Evolutionary conservation across 2,888 invertebrate genomes (phyloP).

Genomic region (Synanthedon formicaeformis): DNA sequence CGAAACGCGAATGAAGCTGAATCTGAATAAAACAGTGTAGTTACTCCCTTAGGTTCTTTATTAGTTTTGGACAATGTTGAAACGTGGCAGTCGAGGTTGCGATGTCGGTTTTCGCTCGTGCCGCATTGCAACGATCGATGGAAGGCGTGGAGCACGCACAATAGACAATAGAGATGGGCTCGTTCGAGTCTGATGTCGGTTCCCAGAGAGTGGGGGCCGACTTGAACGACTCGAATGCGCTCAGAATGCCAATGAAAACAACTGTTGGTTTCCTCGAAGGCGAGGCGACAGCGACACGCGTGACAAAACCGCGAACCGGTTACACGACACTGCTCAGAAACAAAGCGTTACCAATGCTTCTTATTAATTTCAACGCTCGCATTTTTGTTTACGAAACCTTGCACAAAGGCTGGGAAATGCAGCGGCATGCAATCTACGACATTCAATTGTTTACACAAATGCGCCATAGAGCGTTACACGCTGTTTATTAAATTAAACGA

Average conservation of each 20-base stretch:
- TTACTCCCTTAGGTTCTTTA: conserved; percentile 7
- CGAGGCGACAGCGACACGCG: conserved; percentile 50
- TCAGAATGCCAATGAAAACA: conserved; percentile 58
- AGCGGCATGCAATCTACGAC: conserved; percentile 17
- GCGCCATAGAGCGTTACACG: conserved; percentile 1
- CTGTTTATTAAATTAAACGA: not conserved
- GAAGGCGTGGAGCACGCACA: conserved; percentile 23
- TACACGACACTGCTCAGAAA: conserved; percentile 53
- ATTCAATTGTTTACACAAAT: conserved; percentile 24
- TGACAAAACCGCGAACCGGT: conserved; percentile 52
- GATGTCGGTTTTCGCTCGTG: conserved; percentile 23
- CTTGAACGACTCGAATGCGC: conserved; percentile 34
- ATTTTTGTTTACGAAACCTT: conserved; percentile 32
- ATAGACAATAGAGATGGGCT: conserved; percentile 36
- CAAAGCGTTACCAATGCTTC: conserved; percentile 51
- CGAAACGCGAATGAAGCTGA: too few relatives aligned
- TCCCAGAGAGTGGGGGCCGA: conserved; percentile 27
- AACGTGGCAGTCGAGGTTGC: conserved; percentile 30
- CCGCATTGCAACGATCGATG: conserved; percentile 20
- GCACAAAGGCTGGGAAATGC: conserved; percentile 20
- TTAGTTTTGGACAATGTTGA: conserved; percentile 29
- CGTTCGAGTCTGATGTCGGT: conserved; percentile 16
- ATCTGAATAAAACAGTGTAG: too few relatives aligned
- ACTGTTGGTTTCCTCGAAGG: conserved; percentile 61
- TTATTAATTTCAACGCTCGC: conserved; percentile 35